Base-by-base conservation (phyloP, 2,797 vertebrate species). In the Falco concolor region DNA sequence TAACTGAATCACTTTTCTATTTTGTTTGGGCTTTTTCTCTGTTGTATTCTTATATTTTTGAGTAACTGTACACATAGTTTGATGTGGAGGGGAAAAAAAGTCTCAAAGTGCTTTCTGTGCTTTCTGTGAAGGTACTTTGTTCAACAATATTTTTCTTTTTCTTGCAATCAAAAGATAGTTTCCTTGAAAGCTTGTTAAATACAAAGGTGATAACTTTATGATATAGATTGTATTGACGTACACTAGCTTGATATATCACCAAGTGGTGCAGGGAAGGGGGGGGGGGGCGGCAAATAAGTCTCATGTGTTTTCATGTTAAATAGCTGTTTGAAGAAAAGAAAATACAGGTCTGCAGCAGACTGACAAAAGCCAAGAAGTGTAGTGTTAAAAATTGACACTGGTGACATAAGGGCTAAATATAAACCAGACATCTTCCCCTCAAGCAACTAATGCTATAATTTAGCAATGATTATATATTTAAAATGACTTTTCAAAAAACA, bases 281-380 rank as follows among this genome's bases (percentile, higher is more conserved):
- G 36, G 36, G 36, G 36, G 34, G 34, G n/a, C n/a, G 34, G 36
- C 4, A 91, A 73, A 44, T 65, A 57, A 25, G 9, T 91, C 17
- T 32, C 21, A 49, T 30, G 18, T 19, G 95, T 94, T 88, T 84
- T 81, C n/a, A 40, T 68, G 69, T 64, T 38, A 65, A 75, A 47
- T 75, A 68, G 5, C 53, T 57, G 13, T 68, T 88, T 53, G 56
- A 38, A 75, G 61, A 74, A 93, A 89, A 86, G 59, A 84, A 87
- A 95, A 72, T 44, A 64, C 3, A 65, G 9, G 50, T 92, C 24
- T 89, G 38, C 30, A 92, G 57, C 54, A 78, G 81, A 80, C 88
- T 95, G 89, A 82, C 61, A 93, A 95, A 96, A 93, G 28, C 74
- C 64, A 95, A 94, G 86, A 95, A 93, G 50, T 68, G 15, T 86